A percentile compares a stretch with the other conserved stretches of the same genome.
Evolutionary conservation across 2,113 vertebrate genomes (phyloP).

Genomic region (Rattus rattus): DNA sequence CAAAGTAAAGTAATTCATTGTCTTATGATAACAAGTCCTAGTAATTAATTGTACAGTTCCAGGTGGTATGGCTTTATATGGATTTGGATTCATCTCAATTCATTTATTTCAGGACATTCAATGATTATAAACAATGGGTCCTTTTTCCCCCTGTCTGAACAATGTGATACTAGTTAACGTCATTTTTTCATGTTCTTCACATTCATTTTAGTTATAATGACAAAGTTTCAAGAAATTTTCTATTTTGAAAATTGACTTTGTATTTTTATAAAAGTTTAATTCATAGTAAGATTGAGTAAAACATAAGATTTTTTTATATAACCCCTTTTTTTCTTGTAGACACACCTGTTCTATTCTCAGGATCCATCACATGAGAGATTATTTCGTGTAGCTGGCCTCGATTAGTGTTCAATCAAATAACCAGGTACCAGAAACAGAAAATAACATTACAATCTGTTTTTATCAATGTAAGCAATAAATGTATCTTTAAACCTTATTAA

Average conservation of each 20-base stretch:
- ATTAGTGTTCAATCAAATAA: neutral
- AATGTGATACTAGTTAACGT: neutral
- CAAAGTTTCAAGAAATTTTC: neutral
- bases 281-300: neutral
- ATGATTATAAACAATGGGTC: neutral
- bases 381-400: neutral
- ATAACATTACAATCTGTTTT: neutral
- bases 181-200: neutral
- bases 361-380: neutral
- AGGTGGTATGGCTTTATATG: neutral
- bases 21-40: conserved; percentile 48
- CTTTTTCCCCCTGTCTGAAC: neutral
- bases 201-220: neutral
- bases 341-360: neutral
- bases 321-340: too few relatives aligned
- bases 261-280: neutral
- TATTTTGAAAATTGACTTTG: neutral
- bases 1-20: conserved; percentile 34
- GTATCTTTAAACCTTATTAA: neutral
- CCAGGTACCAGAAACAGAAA: neutral
- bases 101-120: conserved; percentile 27
- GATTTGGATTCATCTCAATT: neutral
- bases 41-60: conserved; percentile 46
- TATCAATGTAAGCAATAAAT: neutral
- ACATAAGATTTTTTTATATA: neutral